Conservation (phyloP, 2,797 vertebrate species). For the Alectoris magna region DNA sequence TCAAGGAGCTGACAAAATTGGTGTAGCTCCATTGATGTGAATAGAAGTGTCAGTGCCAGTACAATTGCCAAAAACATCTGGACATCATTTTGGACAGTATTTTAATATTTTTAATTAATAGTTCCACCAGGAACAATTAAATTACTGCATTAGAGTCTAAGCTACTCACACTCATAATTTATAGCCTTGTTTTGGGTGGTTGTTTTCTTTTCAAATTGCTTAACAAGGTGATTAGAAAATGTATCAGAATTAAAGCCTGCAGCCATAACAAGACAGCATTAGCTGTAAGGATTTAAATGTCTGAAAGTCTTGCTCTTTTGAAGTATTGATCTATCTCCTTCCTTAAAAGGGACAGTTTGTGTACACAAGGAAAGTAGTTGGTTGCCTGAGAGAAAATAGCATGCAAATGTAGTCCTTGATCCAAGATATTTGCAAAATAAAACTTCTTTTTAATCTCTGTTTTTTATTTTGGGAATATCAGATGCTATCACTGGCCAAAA, state of each 20-base stretch:
- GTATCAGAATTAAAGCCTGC: neutral
- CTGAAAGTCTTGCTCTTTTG: neutral
- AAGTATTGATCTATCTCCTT: neutral
- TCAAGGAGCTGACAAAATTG: neutral
- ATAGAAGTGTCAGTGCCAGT: neutral
- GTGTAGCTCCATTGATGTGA: neutral
- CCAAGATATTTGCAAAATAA: neutral
- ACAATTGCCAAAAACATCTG: neutral
- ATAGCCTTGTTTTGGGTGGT: neutral
- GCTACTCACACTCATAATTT: neutral
- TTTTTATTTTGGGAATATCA: neutral
- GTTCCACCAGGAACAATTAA: neutral
- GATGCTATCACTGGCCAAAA: neutral
- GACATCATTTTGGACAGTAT: neutral
- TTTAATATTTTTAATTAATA: slow-evolving; percentile 3
- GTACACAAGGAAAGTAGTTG: neutral
- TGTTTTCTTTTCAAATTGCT: slow-evolving; percentile 3
- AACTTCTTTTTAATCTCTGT: neutral
- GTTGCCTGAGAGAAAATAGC: neutral
- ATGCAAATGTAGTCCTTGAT: neutral
- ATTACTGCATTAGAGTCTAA: neutral
- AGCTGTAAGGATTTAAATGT: neutral
- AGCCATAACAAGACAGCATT: neutral
- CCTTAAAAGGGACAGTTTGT: neutral
- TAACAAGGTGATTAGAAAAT: slow-evolving; percentile 9